Base-by-base conservation (phyloP, 2,113 vertebrate species). In the Poeciliopsis turrubarensis region DNA sequence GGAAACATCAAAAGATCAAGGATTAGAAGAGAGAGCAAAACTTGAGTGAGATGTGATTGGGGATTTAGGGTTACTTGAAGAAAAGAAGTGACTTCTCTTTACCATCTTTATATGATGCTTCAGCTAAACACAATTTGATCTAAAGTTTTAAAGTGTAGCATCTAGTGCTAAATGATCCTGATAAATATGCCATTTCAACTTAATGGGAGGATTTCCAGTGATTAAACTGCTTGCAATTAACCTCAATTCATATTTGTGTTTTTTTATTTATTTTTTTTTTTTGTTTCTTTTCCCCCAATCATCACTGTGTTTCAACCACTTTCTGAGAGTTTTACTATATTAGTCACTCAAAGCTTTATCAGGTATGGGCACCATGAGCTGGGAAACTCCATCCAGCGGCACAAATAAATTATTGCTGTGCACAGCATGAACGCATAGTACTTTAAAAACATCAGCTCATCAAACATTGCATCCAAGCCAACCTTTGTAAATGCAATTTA, bases 21-120 rank as follows among this genome's bases (percentile, higher is more conserved):
- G 86, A 87, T 89, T 88, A 86, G 73, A 77, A 54, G 47, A 80
- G 73, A 62, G 19, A 3, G 75, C 81, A 82, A 72, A 89, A 86
- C 82, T 78, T 60, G 75, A 87, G 77, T 83, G 72, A 65, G 67
- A 75, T 79, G 65, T 65, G 75, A 80, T 85, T 83, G 80, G 77
- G 70, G 82, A 83, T 4, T 70, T 72, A 64, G 75, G 72, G 41
- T 88, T 77, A 86, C 67, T 12, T 39, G 37, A 72, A 79, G 60
- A 79, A 34, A 75, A 86, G 75, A 80, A 73, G 70, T 82, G 87
- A 89, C 87, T 89, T 83, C 78, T 29, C 70, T 75, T 64, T 30
- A 44, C 75, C 65, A 68, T 26, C 47, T 76, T 81, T 51, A 62
- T 54, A 27, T 22, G 70, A 65, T 77, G 78, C 83, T 80, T 75